Base-by-base conservation (phyloP, 2,797 vertebrate genomes). In the Hoplostethus mediterraneus region DNA sequence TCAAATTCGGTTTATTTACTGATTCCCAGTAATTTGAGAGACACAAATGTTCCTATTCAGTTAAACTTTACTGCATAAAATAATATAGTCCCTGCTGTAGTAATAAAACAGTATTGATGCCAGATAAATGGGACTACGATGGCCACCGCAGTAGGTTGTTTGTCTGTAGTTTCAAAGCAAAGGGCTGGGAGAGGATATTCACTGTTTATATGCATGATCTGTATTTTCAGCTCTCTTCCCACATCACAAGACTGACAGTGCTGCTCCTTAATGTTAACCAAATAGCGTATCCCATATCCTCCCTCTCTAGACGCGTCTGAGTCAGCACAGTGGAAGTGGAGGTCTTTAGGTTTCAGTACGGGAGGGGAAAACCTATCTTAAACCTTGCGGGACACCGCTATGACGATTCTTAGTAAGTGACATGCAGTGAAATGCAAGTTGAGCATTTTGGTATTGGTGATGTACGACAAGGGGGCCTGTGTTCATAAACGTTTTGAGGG, bases 261-360 rank as follows among this genome's bases (percentile, higher is more conserved):
- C 47, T 60, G 71, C 30, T 70, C 52, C 40, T 61, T 73, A 83
- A 80, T 66, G 16, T 25, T 71, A 80, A 61, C 66, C 73, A 74
- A 67, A 64, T 73, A 55, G 31, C 25, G 4, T 31, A 33, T 16
- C 3, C n/a, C 12, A 42, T 67, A 11, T 57, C 38, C 25, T 53
- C 51, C 67, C 47, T 69, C 47, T 69, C 11, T 36, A 28, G 40
- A 33, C 14, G 47, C 62, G 16, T 65, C 68, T 76, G 68, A 67
- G 58, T 72, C 78, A 75, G 66, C 72, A 61, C 3, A 47, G 16
- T 33, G 30, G 30, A 58, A 62, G 54, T 17, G 12, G 31, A 33
- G 31, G 17, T 38, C n/a, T 47, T 30, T 47, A 48, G 30, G 45
- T 67, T 61, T 67, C 17, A 52, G 7, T 58, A 57, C 42, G 45